Evolutionary conservation across 2,797 vertebrate species (phyloP).

Genomic region (Gastrophryne carolinensis): DNA sequence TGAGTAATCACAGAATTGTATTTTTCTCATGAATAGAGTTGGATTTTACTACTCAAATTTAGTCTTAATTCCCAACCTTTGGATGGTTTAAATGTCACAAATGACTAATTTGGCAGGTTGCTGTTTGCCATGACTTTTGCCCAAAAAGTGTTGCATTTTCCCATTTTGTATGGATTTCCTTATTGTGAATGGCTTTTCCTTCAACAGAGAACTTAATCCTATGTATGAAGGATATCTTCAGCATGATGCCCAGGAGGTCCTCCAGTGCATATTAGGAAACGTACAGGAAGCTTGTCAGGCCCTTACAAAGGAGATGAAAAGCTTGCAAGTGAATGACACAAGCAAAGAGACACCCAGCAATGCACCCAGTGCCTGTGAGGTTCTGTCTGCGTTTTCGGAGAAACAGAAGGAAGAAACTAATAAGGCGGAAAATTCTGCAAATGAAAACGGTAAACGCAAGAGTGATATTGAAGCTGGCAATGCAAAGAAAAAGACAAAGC

Average conservation of each 20-base stretch:
- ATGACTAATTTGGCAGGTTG: too few relatives aligned
- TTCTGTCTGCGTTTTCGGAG: neutral
- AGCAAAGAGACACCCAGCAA: neutral
- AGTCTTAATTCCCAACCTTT: too few relatives aligned
- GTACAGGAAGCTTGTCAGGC: slow-evolving; percentile 91
- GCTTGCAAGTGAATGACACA: slow-evolving; percentile 54
- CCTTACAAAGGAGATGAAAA: slow-evolving; percentile 79
- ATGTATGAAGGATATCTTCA: slow-evolving; percentile 98
- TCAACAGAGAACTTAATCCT: slow-evolving; percentile 87
- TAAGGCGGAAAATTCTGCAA: slow-evolving; percentile 36
- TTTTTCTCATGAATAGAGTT: too few relatives aligned
- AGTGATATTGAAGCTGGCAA: slow-evolving; percentile 87
- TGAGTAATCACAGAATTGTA: too few relatives aligned
- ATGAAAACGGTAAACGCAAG: slow-evolving; percentile 85
- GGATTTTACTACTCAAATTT: too few relatives aligned
- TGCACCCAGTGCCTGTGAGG: neutral
- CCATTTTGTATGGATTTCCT: too few relatives aligned
- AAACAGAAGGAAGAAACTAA: neutral
- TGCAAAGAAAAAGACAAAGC: slow-evolving; percentile 88
- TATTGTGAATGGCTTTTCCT: too few relatives aligned
- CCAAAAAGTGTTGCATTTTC: too few relatives aligned
- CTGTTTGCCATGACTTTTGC: too few relatives aligned
- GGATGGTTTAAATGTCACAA: too few relatives aligned
- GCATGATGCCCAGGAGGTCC: slow-evolving; percentile 95
- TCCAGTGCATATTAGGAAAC: slow-evolving; percentile 93